Evolutionary conservation across 2,797 vertebrate genomes (phyloP).

Genomic region (Glossophaga mutica): DNA sequence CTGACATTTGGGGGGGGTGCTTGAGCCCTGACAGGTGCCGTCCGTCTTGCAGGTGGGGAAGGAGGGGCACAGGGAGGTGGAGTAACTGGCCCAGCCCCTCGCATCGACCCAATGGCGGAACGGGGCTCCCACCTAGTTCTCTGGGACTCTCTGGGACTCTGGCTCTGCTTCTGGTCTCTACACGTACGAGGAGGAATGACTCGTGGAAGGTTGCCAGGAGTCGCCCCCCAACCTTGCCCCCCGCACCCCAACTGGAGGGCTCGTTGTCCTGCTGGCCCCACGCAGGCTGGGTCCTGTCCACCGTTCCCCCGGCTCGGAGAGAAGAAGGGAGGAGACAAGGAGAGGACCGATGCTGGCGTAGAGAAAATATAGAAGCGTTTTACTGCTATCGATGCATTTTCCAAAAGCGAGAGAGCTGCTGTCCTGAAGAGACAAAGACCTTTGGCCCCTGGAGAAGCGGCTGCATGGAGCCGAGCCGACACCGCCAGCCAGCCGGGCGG

Average conservation of each 20-base stretch:
- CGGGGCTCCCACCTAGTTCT: not conserved
- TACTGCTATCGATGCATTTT: not conserved
- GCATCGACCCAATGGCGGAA: not conserved
- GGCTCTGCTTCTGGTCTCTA: not conserved
- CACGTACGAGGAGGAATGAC: not conserved
- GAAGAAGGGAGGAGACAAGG: not conserved
- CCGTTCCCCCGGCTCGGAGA: not conserved
- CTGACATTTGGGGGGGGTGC: not conserved
- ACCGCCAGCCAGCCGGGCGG: fast-evolving
- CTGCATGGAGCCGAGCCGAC: fast-evolving
- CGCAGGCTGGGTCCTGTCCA: fast-evolving
- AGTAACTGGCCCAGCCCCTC: not conserved
- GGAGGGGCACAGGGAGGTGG: not conserved
- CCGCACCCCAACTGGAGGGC: not conserved
- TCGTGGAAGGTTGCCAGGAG: not conserved
- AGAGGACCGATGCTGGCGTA: not conserved
- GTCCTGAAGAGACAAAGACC: not conserved
- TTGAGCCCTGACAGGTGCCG: not conserved
- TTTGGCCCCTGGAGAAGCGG: not conserved
- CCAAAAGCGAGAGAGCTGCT: not conserved
- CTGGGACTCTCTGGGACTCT: not conserved
- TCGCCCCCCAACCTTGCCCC: too few species aligned
- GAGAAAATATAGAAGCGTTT: conserved; percentile 45
- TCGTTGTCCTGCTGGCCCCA: fast-evolving
- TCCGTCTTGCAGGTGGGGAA: not conserved